phyloP scores from a whole-genome alignment of 2,113 vertebrate genomes.

The Malurus elegans region DNA sequence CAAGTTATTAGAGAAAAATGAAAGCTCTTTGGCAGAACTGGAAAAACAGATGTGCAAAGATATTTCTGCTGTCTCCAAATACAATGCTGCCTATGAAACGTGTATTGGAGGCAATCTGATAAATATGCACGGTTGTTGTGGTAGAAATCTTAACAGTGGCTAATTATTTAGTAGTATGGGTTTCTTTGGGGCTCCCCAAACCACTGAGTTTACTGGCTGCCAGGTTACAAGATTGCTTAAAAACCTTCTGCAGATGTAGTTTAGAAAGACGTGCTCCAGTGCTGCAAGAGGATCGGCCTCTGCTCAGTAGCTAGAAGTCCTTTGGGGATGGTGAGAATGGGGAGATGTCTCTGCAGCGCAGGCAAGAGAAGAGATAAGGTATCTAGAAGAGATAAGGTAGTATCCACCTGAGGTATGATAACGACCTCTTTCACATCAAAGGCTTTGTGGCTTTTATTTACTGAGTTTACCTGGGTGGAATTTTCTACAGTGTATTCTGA shows the following conservation, averaged over 20 bases:
- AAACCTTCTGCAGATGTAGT: background rate
- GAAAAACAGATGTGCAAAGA: constrained; percentile 65
- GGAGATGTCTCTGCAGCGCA: background rate
- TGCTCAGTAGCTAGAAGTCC: background rate
- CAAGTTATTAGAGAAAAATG: constrained; percentile 65
- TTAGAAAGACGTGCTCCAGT: background rate
- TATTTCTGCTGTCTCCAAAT: constrained; percentile 8
- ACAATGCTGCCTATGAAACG: background rate
- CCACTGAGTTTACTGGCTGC: background rate
- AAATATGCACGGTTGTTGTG: background rate
- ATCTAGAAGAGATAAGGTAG: background rate
- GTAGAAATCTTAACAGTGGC: background rate
- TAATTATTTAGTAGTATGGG: background rate
- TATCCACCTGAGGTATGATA: background rate
- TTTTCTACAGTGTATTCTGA: background rate
- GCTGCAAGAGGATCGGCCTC: background rate
- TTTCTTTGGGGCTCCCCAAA: background rate
- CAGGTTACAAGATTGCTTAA: constrained; percentile 4
- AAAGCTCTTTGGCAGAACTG: constrained; percentile 63
- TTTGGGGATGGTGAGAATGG: background rate
- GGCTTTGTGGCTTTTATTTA: background rate
- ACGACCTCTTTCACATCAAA: background rate
- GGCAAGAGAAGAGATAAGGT: background rate
- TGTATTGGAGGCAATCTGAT: background rate
- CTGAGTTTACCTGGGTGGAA: background rate